These are phyloP conservation scores for Bucorvus abyssinicus DNA, from an alignment of 2,797 vertebrate genomes.

Conservation along the genomic window DNA sequence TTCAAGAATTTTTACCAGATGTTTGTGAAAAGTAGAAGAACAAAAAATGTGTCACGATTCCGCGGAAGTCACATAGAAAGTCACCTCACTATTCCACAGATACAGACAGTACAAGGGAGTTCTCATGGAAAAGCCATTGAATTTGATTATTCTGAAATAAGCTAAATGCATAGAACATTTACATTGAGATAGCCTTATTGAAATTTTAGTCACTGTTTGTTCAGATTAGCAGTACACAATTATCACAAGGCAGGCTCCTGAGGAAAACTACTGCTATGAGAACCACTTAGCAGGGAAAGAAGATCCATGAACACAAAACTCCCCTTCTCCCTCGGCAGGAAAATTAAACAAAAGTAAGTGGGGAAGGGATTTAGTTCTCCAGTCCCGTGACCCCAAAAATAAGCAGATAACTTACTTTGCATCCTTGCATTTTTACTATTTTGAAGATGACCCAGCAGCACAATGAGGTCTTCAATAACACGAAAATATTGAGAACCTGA, in stretches of 20 bases:
- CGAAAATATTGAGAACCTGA: slow-evolving; percentile 98
- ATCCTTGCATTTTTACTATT: slow-evolving; percentile 91
- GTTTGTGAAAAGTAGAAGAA: not conserved
- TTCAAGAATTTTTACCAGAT: not conserved
- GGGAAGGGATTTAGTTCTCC: not conserved
- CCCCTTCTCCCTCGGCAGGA: not conserved
- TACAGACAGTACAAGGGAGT: not conserved
- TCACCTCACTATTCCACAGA: not conserved
- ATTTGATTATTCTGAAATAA: not conserved
- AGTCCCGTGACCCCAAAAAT: not conserved
- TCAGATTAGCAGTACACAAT: not conserved
- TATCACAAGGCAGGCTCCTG: not conserved
- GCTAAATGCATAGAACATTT: not conserved
- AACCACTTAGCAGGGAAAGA: not conserved
- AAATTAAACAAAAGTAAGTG: not conserved
- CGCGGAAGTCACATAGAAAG: not conserved
- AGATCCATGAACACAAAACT: not conserved
- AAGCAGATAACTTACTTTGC: slow-evolving; percentile 82
- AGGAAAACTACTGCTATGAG: not conserved
- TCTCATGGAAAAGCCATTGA: not conserved
- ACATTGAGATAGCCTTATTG: not conserved
- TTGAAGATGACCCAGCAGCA: slow-evolving; percentile 93
- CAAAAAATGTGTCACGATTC: not conserved
- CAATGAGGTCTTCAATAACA: slow-evolving; percentile 97
- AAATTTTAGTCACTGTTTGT: not conserved